Conservation (phyloP, 1,140 invertebrate species). For the Stratiolaelaps scimitus region DNA sequence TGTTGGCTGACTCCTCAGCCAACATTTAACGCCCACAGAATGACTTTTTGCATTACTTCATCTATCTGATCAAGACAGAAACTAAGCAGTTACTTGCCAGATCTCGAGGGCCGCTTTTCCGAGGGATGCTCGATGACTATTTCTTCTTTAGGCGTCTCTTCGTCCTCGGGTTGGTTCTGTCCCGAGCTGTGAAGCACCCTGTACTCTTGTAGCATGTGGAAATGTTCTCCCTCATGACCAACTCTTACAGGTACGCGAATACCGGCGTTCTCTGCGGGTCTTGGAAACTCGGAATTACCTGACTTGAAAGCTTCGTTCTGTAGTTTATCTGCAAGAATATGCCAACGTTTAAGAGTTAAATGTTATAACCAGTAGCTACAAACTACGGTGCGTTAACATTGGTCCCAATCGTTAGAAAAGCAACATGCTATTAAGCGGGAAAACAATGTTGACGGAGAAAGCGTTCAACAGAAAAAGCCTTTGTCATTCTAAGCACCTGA, state of each 20-base stretch:
- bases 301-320: not conserved
- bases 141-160: not conserved
- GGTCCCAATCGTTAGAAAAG: no score
- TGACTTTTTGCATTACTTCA: no score
- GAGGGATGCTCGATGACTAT: not conserved
- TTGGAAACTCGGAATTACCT: not conserved
- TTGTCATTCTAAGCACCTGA: no score
- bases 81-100: not conserved
- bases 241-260: not conserved
- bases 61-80: not conserved
- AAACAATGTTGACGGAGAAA: no score
- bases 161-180: not conserved
- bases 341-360: not conserved
- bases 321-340: not conserved
- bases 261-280: not conserved
- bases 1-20: not conserved
- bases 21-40: not conserved
- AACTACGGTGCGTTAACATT: no score
- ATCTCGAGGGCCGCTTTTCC: not conserved
- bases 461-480: no score
- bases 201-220: constrained; percentile 1
- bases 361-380: no score
- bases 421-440: no score
- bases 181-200: not conserved
- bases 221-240: not conserved